Percentiles rank a stretch among this genome's conserved stretches.
Evolutionary conservation across 2,113 vertebrate species (phyloP).

Genomic region (Sturnira hondurensis): DNA sequence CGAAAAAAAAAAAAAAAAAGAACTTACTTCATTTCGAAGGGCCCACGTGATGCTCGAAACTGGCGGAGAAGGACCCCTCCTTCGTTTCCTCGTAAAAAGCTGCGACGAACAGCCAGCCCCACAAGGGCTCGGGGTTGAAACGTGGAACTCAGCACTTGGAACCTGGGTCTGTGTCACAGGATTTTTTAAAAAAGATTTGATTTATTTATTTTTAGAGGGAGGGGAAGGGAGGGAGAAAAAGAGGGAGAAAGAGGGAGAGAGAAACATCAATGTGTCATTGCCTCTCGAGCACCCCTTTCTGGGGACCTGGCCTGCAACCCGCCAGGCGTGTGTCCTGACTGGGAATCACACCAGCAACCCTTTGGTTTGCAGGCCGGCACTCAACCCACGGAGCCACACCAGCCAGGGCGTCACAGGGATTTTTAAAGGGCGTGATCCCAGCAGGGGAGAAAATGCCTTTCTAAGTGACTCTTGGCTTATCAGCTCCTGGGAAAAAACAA

Average conservation of each 20-base stretch:
- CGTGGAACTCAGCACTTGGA: background rate
- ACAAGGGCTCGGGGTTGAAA: background rate
- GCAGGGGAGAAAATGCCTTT: background rate
- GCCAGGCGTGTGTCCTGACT: too few relatives aligned
- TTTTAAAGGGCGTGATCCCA: background rate
- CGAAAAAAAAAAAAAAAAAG: background rate
- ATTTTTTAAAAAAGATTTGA: too few relatives aligned
- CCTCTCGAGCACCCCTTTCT: too few relatives aligned
- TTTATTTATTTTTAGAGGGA: too few relatives aligned
- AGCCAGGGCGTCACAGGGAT: background rate
- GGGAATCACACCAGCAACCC: too few relatives aligned
- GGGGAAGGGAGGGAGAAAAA: too few relatives aligned
- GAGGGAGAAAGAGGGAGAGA: too few relatives aligned
- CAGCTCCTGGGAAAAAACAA: background rate
- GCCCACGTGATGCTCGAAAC: background rate
- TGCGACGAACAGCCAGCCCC: too few relatives aligned
- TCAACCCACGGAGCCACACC: too few relatives aligned
- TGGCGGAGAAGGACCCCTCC: background rate
- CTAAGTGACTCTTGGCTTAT: background rate
- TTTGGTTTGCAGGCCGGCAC: too few relatives aligned
- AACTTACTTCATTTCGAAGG: background rate
- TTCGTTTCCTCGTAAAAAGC: background rate
- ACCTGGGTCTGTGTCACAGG: background rate
- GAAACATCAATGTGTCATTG: too few relatives aligned
- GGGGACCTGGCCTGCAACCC: too few relatives aligned